Conservation (phyloP, 2,797 vertebrate species). For the Acridotheres tristis region DNA sequence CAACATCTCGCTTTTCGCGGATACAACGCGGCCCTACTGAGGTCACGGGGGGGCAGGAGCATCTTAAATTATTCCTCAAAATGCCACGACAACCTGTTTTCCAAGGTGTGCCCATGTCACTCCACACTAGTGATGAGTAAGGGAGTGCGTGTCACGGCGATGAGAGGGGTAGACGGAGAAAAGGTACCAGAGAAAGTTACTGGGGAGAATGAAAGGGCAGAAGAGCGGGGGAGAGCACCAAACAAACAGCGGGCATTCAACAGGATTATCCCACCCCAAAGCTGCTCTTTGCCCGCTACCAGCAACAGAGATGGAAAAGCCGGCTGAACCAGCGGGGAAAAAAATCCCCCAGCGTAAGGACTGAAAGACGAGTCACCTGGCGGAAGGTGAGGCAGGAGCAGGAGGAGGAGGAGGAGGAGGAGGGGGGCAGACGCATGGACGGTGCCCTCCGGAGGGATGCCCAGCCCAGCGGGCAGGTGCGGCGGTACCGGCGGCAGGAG, state of each 20-base stretch:
- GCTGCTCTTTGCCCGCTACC: background rate
- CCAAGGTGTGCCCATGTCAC: background rate
- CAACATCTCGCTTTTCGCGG: background rate
- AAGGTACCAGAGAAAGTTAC: background rate
- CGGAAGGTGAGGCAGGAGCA: background rate
- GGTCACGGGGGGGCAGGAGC: background rate
- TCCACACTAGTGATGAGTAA: fast-evolving
- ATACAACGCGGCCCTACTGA: background rate
- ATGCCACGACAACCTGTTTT: background rate
- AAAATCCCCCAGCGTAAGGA: fast-evolving
- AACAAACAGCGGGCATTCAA: background rate
- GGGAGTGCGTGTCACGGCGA: fast-evolving
- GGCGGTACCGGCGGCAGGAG: no score
- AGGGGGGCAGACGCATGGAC: background rate
- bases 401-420: background rate
- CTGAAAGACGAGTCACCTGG: background rate
- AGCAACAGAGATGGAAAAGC: background rate
- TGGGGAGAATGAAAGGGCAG: background rate
- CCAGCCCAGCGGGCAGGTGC: background rate
- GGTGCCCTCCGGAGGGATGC: background rate
- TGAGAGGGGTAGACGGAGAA: background rate
- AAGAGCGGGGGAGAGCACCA: background rate
- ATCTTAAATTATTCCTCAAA: background rate
- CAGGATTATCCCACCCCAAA: background rate
- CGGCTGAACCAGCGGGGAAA: background rate